Base-by-base conservation (phyloP, 2,888 invertebrate genomes). In the Brenthis daphne region DNA sequence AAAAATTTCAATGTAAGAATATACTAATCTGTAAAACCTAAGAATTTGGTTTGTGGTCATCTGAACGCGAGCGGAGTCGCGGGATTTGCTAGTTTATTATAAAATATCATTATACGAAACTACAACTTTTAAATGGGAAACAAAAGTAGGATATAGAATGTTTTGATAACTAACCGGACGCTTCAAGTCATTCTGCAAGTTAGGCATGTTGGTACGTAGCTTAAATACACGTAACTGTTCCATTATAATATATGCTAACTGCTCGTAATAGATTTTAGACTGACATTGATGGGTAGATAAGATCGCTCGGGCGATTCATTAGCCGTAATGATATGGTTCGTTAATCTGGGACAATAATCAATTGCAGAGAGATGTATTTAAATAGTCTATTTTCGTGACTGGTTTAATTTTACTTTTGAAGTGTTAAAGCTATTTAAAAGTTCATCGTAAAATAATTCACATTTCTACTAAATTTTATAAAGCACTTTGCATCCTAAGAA, bases 281-380 rank as follows among this genome's bases (percentile, higher is more conserved):
- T 85, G 87, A 89, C 87, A 78, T 85, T 88, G 87, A 90, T 86
- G 85, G 75, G 78, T 74, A 82, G 89, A 91, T 90, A 89, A 88
- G 85, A 89, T 90, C 86, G 77, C 78, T 83, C 78, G 77, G 77
- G 81, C 82, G 83, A 88, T 87, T 89, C 90, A 90, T 91, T 89
- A 89, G 84, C 76, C 82, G 86, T 89, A 90, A 88, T 90, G 87
- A 88, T 84, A 90, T 85, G 92, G 87, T 88, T 90, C 91, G 89
- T 90, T 91, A 88, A 90, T 89, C 84, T 85, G 85, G 85, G 83
- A 92, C 92, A 92, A 92, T 91, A 82, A 89, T 75, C 85, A 75
- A 85, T 87, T 86, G 79, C 76, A 77, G 76, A 81, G 82, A 82
- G 84, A 82, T 80, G 83, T 84, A 79, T 77, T 75, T 79, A 81